phyloP scores from a whole-genome alignment of 2,888 invertebrate species.

The Cartodere bifasciata region DNA sequence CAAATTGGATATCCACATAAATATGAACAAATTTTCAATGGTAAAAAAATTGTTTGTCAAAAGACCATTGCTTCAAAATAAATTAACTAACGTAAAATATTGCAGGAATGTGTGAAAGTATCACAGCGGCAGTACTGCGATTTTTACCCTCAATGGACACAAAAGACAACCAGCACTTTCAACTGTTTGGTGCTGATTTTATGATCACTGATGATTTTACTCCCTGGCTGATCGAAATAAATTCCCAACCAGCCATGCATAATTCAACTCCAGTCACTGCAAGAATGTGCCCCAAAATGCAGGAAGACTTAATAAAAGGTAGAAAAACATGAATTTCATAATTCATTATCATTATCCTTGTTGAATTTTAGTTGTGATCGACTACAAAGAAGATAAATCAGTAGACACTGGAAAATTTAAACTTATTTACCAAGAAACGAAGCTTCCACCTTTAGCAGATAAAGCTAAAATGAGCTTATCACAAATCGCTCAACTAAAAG shows the following conservation, averaged over 20 bases:
- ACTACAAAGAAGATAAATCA: constrained; percentile 31
- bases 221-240: constrained; percentile 88
- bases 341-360: not conserved
- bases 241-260: constrained; percentile 74
- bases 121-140: constrained; percentile 67
- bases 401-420: constrained; percentile 48
- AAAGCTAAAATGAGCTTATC: too few species aligned
- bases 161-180: constrained; percentile 67
- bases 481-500: too few species aligned
- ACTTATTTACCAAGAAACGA: constrained; percentile 24
- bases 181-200: constrained; percentile 87
- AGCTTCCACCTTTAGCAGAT: too few species aligned
- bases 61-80: too few species aligned
- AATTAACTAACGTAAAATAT: too few species aligned
- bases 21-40: constrained; percentile 76
- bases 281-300: constrained; percentile 63
- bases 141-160: constrained; percentile 60
- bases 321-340: not conserved
- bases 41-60: too few species aligned
- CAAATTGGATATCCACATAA: constrained; percentile 44
- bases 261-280: constrained; percentile 75
- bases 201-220: constrained; percentile 73
- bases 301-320: constrained; percentile 71
- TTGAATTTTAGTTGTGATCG: constrained; percentile 39
- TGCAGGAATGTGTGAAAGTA: constrained; percentile 63